Conservation (phyloP, 2,888 invertebrate species). For the Melipona bicolor region DNA sequence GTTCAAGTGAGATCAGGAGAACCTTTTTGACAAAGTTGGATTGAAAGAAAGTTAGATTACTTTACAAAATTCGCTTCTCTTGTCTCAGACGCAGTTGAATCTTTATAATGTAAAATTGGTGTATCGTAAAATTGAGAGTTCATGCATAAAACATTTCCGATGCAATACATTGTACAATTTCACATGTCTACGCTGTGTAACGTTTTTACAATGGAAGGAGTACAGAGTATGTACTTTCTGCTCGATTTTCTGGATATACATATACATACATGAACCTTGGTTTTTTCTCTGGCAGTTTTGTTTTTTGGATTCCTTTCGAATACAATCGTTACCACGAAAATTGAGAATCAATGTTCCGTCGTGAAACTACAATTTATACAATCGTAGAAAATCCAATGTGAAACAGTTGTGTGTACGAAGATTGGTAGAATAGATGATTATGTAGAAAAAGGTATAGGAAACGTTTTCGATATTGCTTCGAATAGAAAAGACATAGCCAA, state of each 20-base stretch:
- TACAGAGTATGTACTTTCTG: background rate
- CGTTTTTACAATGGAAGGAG: slow-evolving; percentile 36
- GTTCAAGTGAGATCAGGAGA: background rate
- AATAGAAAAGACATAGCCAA: background rate
- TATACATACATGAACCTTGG: slow-evolving; percentile 18
- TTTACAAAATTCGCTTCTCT: slow-evolving; percentile 1
- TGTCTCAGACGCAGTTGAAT: background rate
- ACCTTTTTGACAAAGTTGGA: background rate
- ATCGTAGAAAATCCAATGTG: slow-evolving; percentile 9
- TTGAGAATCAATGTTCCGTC: background rate
- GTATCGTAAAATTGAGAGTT: background rate
- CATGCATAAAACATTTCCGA: slow-evolving; percentile 4
- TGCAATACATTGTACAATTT: slow-evolving; percentile 20
- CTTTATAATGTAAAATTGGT: background rate
- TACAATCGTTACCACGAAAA: background rate
- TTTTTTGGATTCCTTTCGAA: background rate
- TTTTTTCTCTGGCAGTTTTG: slow-evolving; percentile 47
- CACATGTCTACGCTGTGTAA: slow-evolving; percentile 24
- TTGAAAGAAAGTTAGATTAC: background rate
- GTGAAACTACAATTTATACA: background rate
- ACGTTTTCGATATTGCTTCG: background rate
- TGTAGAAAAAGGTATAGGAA: slow-evolving; percentile 43
- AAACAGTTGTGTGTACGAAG: background rate
- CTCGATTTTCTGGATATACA: background rate
- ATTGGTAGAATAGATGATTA: background rate